Percentiles rank a stretch among this genome's conserved stretches.
phyloP scores from a whole-genome alignment of 2,797 vertebrate genomes.

The Phoebastria nigripes region DNA sequence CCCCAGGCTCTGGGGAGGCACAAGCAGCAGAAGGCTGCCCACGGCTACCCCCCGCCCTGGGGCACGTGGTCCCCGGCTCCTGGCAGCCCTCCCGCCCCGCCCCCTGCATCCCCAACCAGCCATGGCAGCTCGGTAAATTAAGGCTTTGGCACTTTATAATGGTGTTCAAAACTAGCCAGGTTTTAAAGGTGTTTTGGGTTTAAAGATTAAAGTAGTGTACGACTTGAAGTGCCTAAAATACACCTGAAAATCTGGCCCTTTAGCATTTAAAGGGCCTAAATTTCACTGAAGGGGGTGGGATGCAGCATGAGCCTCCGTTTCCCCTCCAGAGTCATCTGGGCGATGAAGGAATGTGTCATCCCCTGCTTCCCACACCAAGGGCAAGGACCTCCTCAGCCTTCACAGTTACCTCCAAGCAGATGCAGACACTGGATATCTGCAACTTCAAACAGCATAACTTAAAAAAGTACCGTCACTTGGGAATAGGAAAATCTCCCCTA shows the following conservation, averaged over 20 bases:
- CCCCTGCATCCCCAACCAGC: neutral
- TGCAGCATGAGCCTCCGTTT: neutral
- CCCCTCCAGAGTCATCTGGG: neutral
- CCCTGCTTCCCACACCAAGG: neutral
- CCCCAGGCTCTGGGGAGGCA: neutral
- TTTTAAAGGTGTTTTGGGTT: neutral
- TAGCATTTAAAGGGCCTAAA: neutral
- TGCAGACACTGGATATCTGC: neutral
- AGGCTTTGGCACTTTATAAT: neutral
- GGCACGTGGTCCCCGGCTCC: fast-evolving
- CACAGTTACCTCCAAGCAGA: neutral
- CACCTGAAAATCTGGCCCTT: neutral
- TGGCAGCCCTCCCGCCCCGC: neutral
- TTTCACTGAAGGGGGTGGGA: neutral
- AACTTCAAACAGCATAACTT: neutral
- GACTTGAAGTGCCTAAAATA: neutral
- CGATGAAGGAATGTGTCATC: neutral
- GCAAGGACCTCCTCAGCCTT: neutral
- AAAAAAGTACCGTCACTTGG: neutral
- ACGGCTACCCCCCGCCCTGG: fast-evolving
- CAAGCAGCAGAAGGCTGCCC: neutral
- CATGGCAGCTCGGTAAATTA: neutral
- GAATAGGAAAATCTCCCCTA: neutral
- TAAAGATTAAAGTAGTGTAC: neutral
- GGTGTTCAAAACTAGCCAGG: neutral